Percentiles rank a stretch among this genome's conserved stretches.
Evolutionary conservation across 2,113 vertebrate species (phyloP).

Genomic region (Cavia porcellus): DNA sequence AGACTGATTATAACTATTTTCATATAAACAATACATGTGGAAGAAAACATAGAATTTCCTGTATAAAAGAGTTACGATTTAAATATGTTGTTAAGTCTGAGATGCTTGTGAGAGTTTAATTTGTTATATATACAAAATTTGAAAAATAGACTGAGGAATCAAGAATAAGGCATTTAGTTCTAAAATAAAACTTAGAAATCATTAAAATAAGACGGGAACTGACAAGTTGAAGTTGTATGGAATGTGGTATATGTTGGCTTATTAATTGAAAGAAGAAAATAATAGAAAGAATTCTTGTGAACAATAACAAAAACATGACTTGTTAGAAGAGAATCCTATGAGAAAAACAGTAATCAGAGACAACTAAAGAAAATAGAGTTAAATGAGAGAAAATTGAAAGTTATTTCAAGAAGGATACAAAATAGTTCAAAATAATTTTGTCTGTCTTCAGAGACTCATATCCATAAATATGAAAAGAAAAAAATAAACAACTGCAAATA

Average conservation of each 20-base stretch:
- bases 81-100: neutral
- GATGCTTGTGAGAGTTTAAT: neutral
- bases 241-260: neutral
- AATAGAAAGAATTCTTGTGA: neutral
- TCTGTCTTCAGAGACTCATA: neutral
- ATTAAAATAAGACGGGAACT: conserved; percentile 14
- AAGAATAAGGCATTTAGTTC: neutral
- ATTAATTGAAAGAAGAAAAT: neutral
- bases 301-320: neutral
- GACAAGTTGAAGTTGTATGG: neutral
- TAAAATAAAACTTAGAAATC: neutral
- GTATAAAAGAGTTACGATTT: neutral
- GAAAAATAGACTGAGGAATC: neutral
- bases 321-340: neutral
- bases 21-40: neutral
- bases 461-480: neutral
- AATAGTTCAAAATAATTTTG: neutral
- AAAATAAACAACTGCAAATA: neutral
- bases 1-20: neutral
- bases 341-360: neutral
- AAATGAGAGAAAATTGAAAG: neutral
- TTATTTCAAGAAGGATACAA: neutral
- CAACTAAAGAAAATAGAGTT: neutral
- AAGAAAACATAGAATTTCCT: neutral
- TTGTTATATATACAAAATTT: neutral